These are phyloP conservation scores for Rhinoraja longicauda DNA, from an alignment of 2,797 vertebrate genomes.

Conservation along the genomic window DNA sequence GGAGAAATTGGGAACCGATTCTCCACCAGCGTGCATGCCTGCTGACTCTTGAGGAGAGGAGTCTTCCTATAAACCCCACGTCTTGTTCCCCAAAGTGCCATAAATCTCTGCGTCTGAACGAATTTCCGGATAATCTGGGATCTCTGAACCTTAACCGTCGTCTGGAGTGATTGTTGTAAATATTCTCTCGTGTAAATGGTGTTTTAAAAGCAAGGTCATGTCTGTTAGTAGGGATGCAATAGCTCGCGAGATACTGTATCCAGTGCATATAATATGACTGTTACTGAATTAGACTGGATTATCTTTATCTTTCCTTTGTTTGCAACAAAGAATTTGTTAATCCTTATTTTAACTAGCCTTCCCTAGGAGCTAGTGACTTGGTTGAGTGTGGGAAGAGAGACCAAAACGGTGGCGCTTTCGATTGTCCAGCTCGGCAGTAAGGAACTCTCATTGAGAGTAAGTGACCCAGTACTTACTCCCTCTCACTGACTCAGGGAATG, in stretches of 20 bases:
- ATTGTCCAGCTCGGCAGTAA: background rate
- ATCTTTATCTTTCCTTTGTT: background rate
- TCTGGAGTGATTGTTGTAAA: background rate
- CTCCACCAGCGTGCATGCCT: background rate
- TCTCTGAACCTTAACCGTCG: background rate
- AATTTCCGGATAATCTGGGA: background rate
- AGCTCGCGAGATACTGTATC: background rate
- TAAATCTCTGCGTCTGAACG: background rate
- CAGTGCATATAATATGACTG: constrained; percentile 30
- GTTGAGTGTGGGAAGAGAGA: background rate
- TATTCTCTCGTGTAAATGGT: constrained; percentile 26
- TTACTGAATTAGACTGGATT: constrained; percentile 25
- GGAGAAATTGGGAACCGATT: background rate
- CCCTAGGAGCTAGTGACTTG: background rate
- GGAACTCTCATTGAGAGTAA: no score
- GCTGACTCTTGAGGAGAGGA: background rate
- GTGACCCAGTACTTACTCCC: no score
- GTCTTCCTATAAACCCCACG: background rate
- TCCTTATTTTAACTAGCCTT: background rate
- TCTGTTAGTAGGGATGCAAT: constrained; percentile 1
- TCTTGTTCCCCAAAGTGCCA: constrained; percentile 8
- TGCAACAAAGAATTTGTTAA: constrained; percentile 16
- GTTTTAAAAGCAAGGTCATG: constrained; percentile 5
- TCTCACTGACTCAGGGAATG: background rate
- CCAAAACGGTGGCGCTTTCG: background rate